These are phyloP conservation scores for Thinocorus orbignyianus DNA, from an alignment of 2,113 vertebrate genomes.

Conservation along the genomic window DNA sequence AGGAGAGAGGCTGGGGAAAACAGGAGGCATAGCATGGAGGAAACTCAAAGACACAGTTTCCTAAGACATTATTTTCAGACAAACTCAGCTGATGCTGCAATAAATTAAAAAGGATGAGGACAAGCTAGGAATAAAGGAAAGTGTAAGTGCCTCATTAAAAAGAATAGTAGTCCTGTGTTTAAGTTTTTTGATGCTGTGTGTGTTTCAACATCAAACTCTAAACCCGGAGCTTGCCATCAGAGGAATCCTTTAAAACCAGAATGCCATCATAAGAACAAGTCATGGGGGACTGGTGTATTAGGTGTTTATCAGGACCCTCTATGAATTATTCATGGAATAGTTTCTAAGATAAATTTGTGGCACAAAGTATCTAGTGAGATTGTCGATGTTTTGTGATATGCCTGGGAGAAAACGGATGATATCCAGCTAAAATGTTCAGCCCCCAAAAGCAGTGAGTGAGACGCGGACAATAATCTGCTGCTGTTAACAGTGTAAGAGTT, in stretches of 20 bases:
- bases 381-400: background rate
- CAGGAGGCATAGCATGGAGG: background rate
- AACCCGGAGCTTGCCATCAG: background rate
- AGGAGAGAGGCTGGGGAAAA: background rate
- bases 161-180: background rate
- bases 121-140: background rate
- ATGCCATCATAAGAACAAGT: fast-evolving
- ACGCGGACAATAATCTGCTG: background rate
- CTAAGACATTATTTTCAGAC: background rate
- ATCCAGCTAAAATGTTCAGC: background rate
- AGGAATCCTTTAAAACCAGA: background rate
- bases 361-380: background rate
- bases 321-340: background rate
- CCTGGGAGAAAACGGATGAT: background rate
- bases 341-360: background rate
- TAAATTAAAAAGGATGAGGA: background rate
- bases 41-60: background rate
- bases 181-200: background rate
- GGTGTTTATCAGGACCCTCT: background rate
- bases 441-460: background rate
- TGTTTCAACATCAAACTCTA: background rate
- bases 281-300: background rate
- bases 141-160: background rate
- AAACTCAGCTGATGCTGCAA: background rate
- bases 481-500: background rate